Evolutionary conservation across 1,140 invertebrate species (phyloP), one percentile per base, ranked within the genome.

Genomic region (Atta colombica): DNA sequence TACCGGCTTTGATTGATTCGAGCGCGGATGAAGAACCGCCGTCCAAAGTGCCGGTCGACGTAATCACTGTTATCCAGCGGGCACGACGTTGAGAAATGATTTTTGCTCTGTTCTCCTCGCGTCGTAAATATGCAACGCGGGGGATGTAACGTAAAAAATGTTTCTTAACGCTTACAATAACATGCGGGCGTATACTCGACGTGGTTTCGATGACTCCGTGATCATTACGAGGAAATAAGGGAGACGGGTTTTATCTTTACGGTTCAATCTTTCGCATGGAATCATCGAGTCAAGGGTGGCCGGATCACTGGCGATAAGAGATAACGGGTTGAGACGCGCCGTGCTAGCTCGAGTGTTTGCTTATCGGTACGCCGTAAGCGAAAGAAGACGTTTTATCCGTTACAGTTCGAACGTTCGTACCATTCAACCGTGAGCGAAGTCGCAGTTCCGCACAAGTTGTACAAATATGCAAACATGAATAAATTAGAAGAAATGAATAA

Each of bases 181-280:
- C n/a, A 39, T 21, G 66, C 55, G 63, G 12, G 45, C 61, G 60
- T 58, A 5, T 18, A 12, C 35, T 31, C 31, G 65, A 74, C 49
- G 55, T 65, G 87, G 88, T 86, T 88, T 78, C 81, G 77, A 91
- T 87, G 84, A 91, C 85, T 88, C 18, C 88, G 86, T 82, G 77
- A 92, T 92, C 91, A 85, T 90, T 87, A 87, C 65, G 28, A 71
- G 45, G 69, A 65, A 72, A 71, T 65, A 82, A 81, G 39, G 51
- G 81, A 85, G 71, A 85, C 68, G 77, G 31, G 31, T 75, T 87
- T 88, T 92, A 92, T 92, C 91, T 92, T 91, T 88, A 87, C 89
- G 81, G 72, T 78, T 88, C 49, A 72, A 92, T 91, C 89, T 85
- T 90, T 69, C 72, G 31, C 58, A 35, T 51, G 69, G 77, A 78